A percentile compares a stretch with the other conserved stretches of the same genome.
These are phyloP conservation scores for Drosophila meridiana DNA, from an alignment of 2,888 invertebrate genomes.

Conservation along the genomic window DNA sequence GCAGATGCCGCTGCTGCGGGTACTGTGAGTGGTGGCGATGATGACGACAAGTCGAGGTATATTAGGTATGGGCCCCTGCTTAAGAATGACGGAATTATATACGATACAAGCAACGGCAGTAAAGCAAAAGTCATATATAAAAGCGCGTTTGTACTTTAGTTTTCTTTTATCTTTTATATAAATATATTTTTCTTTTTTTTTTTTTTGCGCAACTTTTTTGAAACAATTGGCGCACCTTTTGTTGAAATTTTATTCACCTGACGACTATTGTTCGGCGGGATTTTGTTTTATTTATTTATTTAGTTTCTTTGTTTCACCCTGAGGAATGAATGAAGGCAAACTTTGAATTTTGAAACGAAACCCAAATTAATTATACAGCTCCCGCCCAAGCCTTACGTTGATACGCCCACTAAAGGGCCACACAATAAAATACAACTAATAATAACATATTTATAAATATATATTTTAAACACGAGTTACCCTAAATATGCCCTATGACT, in stretches of 20 bases:
- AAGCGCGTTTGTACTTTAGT: conserved; percentile 62
- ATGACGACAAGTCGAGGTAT: conserved; percentile 95
- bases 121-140: conserved; percentile 30
- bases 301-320: conserved; percentile 11
- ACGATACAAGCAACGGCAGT: conserved; percentile 54
- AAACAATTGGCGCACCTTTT: conserved; percentile 22
- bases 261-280: conserved; percentile 37
- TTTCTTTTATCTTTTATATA: conserved; percentile 8
- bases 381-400: conserved; percentile 11
- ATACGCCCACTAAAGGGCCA: conserved; percentile 1
- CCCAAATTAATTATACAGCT: conserved; percentile 13
- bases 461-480: conserved; percentile 44
- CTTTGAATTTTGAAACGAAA: conserved; percentile 22
- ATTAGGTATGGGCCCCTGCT: conserved; percentile 89
- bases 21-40: conserved; percentile 86
- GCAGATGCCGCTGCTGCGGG: conserved; percentile 69
- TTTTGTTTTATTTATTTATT: background rate
- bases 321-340: conserved; percentile 8
- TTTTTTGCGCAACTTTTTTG: conserved; percentile 19
- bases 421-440: conserved; percentile 26
- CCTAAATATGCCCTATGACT: conserved; percentile 36
- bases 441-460: conserved; percentile 32
- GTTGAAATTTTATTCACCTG: conserved; percentile 20
- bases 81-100: conserved; percentile 85
- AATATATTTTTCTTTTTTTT: background rate